Base-by-base conservation (phyloP, 2,113 vertebrate species). In the Copsychus sechellarum region DNA sequence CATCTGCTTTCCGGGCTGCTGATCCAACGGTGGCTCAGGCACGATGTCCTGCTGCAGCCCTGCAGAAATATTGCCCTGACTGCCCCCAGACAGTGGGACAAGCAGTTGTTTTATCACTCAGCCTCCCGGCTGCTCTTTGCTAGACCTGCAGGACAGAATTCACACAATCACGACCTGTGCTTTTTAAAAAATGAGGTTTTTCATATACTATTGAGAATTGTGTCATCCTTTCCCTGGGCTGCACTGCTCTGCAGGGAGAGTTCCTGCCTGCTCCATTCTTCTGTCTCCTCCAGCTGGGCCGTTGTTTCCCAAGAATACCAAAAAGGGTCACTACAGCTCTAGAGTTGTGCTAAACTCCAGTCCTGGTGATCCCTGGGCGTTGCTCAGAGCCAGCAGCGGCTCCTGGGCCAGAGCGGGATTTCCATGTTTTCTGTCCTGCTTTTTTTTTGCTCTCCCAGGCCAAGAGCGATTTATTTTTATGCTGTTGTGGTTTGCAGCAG, bases 1-100 rank as follows among this genome's bases (percentile, higher is more conserved):
- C 98, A 98, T 98, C 98, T 98, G 98, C 97, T 98, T 97, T 97
- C 93, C 84, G 86, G 97, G 95, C 97, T 98, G 97, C 91, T 88
- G 97, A 93, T 96, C 95, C 95, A 84, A 91, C 62, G 62, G 96
- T 18, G 95, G 95, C 96, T 96, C 31, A 50, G 42, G 88, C 48
- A 13, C 12, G 3, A 95, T 93, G 97, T 70, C 95, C 94, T 72
- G 94, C 92, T 86, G 97, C 88, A 92, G 88, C 92, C 97, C 93
- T 79, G 92, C 93, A 24, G 11, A 48, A 83, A 90, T 36, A 69
- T 7, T 48, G 62, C 31, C 62, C 78, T 47, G 74, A 91, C 92
- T 97, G 50, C 53, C 96, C 95, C 90, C 93, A 95, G 95, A 97
- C 86, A 95, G 73, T 22, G 19, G 56, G 54, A 65, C 36, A 92